These are phyloP conservation scores for Magallana gigas DNA, from an alignment of 1,140 invertebrate species.

Conservation along the genomic window DNA sequence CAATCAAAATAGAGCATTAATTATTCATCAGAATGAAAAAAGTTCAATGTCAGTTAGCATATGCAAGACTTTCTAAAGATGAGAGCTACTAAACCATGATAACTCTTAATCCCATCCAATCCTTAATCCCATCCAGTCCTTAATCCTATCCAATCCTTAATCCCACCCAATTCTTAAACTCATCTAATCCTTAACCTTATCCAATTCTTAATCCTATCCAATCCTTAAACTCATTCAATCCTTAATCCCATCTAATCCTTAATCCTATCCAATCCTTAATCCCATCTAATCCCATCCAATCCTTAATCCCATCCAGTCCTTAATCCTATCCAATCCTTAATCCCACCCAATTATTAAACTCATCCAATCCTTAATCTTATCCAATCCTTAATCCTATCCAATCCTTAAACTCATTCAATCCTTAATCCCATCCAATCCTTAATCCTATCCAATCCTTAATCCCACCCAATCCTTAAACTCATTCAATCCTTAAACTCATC, in stretches of 20 bases:
- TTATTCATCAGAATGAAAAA: no score
- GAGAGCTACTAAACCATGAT: no score
- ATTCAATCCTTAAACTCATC: background rate
- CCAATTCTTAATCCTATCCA: no score
- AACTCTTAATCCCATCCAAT: background rate
- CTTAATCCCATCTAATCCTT: background rate
- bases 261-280: background rate
- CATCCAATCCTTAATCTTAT: background rate
- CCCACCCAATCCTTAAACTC: background rate
- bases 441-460: background rate
- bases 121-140: no score
- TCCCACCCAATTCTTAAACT: no score
- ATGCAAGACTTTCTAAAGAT: no score
- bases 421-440: background rate
- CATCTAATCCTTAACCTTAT: no score
- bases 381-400: background rate
- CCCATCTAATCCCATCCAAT: slow-evolving; percentile 11
- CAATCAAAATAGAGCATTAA: no score
- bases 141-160: no score
- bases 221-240: no score
- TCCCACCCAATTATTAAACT: background rate
- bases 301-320: background rate
- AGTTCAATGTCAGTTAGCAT: no score
- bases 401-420: background rate
- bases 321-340: background rate